phyloP scores from a whole-genome alignment of 2,888 invertebrate species.

The Sympetrum striolatum region DNA sequence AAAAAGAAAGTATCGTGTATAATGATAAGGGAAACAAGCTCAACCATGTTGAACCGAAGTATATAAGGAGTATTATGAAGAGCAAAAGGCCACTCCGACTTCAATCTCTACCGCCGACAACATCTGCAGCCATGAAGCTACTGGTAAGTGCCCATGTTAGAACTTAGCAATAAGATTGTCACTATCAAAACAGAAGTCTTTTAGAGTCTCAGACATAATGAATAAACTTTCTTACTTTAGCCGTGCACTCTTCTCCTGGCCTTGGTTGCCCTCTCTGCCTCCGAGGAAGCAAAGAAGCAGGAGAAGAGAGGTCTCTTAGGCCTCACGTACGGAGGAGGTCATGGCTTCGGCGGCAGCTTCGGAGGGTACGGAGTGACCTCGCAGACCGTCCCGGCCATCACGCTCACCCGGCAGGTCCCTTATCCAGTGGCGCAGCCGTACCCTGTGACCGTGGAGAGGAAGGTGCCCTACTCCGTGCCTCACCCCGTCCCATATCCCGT shows the following conservation, averaged over 20 bases:
- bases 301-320: slow-evolving; percentile 17
- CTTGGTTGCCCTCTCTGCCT: neutral
- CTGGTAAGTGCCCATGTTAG: no score
- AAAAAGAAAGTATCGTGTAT: neutral
- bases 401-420: slow-evolving; percentile 73
- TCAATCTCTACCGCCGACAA: neutral
- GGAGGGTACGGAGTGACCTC: slow-evolving; percentile 65
- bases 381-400: slow-evolving; percentile 67
- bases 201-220: no score
- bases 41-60: neutral
- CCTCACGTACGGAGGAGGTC: slow-evolving; percentile 3
- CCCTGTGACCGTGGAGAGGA: slow-evolving; percentile 48
- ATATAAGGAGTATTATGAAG: neutral
- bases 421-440: slow-evolving; percentile 66
- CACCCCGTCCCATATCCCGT: slow-evolving; percentile 49
- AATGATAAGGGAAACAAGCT: neutral
- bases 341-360: slow-evolving; percentile 49
- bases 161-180: no score
- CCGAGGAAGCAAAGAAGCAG: slow-evolving; percentile 5
- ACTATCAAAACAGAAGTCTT: no score
- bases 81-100: neutral
- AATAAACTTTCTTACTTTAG: neutral
- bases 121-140: slow-evolving; percentile 26
- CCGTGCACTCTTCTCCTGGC: neutral
- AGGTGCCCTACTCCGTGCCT: slow-evolving; percentile 47